Evolutionary conservation across 2,888 invertebrate genomes (phyloP), one percentile per base, ranked within the genome.

Genomic region (Gymnocheta viridis): DNA sequence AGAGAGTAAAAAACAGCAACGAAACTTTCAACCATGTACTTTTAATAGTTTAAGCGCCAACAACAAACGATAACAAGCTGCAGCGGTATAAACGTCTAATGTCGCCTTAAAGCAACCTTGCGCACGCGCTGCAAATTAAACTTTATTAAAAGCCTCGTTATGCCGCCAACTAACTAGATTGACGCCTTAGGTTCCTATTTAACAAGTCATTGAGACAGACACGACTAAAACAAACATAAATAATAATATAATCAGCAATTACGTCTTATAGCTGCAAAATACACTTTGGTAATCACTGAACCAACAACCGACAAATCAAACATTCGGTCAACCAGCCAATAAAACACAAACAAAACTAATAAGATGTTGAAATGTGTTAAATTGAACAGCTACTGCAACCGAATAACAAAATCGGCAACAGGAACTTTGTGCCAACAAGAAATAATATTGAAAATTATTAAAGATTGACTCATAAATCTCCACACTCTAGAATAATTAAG

Each of bases 81-180:
- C 35, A 64, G 74, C 62, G 54, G 41, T 56, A n/a, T 24, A 29
- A 69, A 49, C 35, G n/a, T 58, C 47, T 66, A 66, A 73, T 62
- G 70, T 58, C 64, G 62, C 60, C 74, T 70, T 7, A 17, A n/a
- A 76, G 51, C 74, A 76, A 83, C 83, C 83, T 80, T 80, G 80
- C 69, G 74, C 83, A 83, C 83, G 83, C 83, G 79, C 72, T 76
- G 76, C 79, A 80, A 83, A 83, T 83, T 80, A 83, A 76, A 79
- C 64, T 58, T 83, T 64, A 80, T 84, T 76, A 79, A 84, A 80
- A 84, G 83, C 67, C 66, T 47, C 72, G 44, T 44, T 74, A 72
- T 77, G 80, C 83, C 83, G 83, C 76, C 83, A 72, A 80, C 76
- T 70, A 56, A 70, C 56, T 60, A 72, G 76, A 70, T 80, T 80